Base-by-base conservation (phyloP, 2,113 vertebrate species). In the Bubo scandiacus region DNA sequence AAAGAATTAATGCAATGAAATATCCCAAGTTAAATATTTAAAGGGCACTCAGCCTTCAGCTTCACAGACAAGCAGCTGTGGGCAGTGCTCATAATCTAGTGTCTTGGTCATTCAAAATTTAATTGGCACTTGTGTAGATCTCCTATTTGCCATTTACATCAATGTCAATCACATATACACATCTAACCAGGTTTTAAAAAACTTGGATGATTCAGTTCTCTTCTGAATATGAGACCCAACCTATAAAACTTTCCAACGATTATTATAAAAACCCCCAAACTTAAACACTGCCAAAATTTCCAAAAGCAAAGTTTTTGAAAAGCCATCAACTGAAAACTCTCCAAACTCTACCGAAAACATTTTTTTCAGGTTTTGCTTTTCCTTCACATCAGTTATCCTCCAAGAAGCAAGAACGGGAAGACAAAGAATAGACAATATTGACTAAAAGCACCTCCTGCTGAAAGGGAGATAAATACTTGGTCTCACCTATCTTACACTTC, bases 1-100 rank as follows among this genome's bases (percentile, higher is more conserved):
- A 90, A 90, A 77, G 82, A 47, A 96, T 80, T 94, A 93, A 83
- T 82, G 42, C 54, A 95, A 79, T 58, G 42, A 81, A 95, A 94
- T 34, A 84, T 86, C 16, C 12, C 27, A 57, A 74, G 59, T 47
- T 65, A 85, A 89, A 85, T 25, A 83, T 63, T 79, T 89, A 91
- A 92, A 75, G 17, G 32, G 54, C 32, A 73, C 52, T 67, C 58
- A 73, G 62, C 13, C 62, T 85, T 57, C 66, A 82, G 65, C 30
- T 73, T 86, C 73, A 73, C 1, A 73, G 70, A 54, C 15, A 72
- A 74, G 45, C 80, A 94, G 45, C 16, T 71, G 34, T 29, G 32
- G 54, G 17, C 54, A 87, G 13, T 36, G 32, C 14, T 75, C 47
- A 88, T 58, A 62, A 32, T 25, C 20, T 5, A 21, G 7, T 30